Percentiles rank a stretch among this genome's conserved stretches.
Conservation (phyloP, 2,797 vertebrate genomes). For the Sebastes trivittatus region DNA sequence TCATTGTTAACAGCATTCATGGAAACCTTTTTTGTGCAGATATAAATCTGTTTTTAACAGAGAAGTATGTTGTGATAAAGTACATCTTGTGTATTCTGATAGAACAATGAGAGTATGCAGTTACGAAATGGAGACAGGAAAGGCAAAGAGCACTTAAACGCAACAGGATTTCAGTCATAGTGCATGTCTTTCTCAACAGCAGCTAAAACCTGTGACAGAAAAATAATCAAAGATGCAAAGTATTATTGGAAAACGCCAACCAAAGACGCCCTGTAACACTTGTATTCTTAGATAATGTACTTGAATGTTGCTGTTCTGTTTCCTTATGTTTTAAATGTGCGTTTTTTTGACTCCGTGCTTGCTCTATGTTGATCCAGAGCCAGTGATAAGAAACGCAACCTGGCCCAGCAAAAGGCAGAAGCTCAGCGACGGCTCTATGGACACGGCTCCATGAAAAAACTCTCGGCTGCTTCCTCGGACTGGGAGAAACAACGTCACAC, state of each 20-base stretch:
- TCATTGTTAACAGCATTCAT: not conserved
- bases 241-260: not conserved
- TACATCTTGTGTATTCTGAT: not conserved
- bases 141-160: not conserved
- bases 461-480: slow-evolving; percentile 91
- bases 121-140: not conserved
- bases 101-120: not conserved
- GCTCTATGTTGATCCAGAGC: slow-evolving; percentile 80
- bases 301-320: not conserved
- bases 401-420: slow-evolving; percentile 97
- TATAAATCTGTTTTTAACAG: not conserved
- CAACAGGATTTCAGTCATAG: not conserved
- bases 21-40: not conserved
- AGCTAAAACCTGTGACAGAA: not conserved
- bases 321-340: not conserved
- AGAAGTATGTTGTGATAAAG: not conserved
- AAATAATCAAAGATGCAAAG: not conserved
- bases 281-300: not conserved
- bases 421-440: slow-evolving; percentile 95
- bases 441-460: slow-evolving; percentile 90
- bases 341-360: not conserved
- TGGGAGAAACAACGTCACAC: slow-evolving; percentile 96
- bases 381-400: slow-evolving; percentile 95
- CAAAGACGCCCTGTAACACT: not conserved
- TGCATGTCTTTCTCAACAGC: not conserved